Evolutionary conservation across 2,113 vertebrate genomes (phyloP).

Genomic region (Ornithorhynchus anatinus): DNA sequence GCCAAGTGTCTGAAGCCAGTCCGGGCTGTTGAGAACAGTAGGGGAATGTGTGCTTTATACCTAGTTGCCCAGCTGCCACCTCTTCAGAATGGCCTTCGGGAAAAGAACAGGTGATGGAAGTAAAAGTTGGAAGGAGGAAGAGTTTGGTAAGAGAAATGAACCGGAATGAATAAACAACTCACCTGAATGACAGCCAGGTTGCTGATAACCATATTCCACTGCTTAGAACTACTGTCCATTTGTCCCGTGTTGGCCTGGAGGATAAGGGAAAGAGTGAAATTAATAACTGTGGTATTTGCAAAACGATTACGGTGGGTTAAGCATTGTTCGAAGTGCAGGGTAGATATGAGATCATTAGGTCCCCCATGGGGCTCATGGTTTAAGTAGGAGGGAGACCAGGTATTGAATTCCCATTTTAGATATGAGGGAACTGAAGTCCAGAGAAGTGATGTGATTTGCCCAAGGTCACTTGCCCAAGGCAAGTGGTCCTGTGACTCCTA

Average conservation of each 20-base stretch:
- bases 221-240: conserved; percentile 81
- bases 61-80: neutral
- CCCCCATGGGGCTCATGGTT: neutral
- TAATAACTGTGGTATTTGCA: neutral
- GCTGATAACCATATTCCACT: conserved; percentile 83
- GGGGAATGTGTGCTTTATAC: neutral
- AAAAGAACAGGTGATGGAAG: neutral
- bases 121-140: neutral
- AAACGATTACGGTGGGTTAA: neutral
- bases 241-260: conserved; percentile 88
- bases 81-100: neutral
- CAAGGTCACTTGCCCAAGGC: no score
- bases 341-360: neutral
- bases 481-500: no score
- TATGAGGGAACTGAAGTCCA: neutral
- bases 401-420: neutral
- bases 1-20: neutral
- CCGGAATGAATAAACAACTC: neutral
- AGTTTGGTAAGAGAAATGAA: neutral
- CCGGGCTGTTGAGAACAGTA: neutral
- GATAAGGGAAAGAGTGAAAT: conserved; percentile 16
- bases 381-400: neutral
- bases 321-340: neutral
- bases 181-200: conserved; percentile 95
- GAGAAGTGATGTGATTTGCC: neutral